Evolutionary conservation across 2,113 vertebrate species (phyloP).

Genomic region (Actenoides hombroni): DNA sequence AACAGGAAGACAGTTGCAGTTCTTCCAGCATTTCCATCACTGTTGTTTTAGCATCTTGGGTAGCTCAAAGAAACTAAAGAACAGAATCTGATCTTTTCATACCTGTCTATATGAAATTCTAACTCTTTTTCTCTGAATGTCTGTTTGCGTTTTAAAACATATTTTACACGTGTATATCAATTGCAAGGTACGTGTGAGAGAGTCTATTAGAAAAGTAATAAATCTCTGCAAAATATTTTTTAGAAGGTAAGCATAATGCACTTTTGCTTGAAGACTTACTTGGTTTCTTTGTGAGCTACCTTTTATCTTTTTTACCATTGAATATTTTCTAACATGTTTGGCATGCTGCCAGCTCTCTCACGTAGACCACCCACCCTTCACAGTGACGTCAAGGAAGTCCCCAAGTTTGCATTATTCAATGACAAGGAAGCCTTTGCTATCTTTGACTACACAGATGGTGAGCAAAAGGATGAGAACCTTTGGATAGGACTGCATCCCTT

Average conservation of each 20-base stretch:
- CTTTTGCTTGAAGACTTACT: background rate
- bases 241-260: background rate
- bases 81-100: background rate
- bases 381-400: conserved; percentile 50
- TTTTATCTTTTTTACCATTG: background rate
- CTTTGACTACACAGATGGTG: conserved; percentile 43
- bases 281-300: background rate
- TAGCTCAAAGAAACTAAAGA: background rate
- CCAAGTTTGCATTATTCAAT: conserved; percentile 9
- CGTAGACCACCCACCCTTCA: conserved; percentile 40
- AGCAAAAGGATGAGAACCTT: conserved; percentile 26
- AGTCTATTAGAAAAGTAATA: background rate
- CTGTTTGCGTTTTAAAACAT: background rate
- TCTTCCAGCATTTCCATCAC: background rate
- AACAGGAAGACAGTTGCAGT: background rate
- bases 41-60: background rate
- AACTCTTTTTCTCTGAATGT: background rate
- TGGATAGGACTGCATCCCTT: background rate
- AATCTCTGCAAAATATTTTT: background rate
- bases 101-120: background rate
- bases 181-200: background rate
- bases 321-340: background rate
- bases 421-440: conserved; percentile 47
- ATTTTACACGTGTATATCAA: background rate
- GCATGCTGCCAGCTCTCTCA: background rate